A percentile compares a stretch with the other conserved stretches of the same genome.
Conservation (phyloP, 2,113 vertebrate genomes). For the Typhlomys cinereus region DNA sequence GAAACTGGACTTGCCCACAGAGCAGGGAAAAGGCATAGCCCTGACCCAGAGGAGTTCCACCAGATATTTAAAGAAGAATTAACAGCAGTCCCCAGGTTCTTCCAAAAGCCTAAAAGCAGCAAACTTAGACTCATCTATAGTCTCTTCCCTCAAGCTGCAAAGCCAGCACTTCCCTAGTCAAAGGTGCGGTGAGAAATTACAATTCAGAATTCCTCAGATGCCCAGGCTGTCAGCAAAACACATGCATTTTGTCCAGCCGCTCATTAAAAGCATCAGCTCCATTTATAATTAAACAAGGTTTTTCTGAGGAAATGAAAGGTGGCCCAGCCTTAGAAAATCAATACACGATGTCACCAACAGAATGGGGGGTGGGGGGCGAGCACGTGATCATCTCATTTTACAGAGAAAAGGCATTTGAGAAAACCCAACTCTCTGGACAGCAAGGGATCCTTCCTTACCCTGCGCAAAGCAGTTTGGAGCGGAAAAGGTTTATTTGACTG, state of each 20-base stretch:
- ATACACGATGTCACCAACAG: neutral
- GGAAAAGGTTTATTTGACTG: too few relatives aligned
- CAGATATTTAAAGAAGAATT: neutral
- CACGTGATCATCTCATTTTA: neutral
- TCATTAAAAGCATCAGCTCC: neutral
- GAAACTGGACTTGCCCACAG: neutral
- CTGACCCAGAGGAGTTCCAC: neutral
- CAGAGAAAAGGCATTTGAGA: neutral
- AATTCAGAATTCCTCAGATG: neutral
- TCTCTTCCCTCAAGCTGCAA: neutral
- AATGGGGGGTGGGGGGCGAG: neutral
- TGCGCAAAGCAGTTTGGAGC: too few relatives aligned
- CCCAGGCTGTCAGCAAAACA: neutral
- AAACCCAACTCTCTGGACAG: neutral
- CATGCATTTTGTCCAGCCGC: slow-evolving; percentile 4
- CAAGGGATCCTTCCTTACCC: too few relatives aligned
- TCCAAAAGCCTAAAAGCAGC: neutral
- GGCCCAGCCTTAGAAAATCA: neutral
- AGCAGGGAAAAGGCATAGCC: neutral
- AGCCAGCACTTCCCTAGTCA: neutral
- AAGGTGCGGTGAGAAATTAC: neutral
- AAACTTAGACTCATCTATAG: neutral
- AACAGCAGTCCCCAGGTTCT: neutral
- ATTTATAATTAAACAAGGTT: neutral
- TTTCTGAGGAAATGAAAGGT: neutral